A percentile compares a stretch with the other conserved stretches of the same genome.
phyloP scores from a whole-genome alignment of 2,797 vertebrate genomes.

The Danio jaintianensis region DNA sequence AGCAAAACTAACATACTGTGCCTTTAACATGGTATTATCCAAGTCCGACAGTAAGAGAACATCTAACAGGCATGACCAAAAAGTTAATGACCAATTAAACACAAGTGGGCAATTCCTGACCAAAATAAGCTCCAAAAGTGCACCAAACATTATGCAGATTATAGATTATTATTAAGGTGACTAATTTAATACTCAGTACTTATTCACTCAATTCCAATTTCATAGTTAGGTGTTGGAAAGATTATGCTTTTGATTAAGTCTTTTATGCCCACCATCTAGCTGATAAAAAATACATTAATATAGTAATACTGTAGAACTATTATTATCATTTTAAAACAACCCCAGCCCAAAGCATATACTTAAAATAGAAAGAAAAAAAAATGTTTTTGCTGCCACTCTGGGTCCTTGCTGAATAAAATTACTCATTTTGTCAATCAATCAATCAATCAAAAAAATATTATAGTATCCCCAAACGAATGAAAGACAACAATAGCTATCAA shows the following conservation, averaged over 20 bases:
- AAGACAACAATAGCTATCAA: too few species aligned
- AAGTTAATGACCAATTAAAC: background rate
- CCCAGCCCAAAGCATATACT: too few species aligned
- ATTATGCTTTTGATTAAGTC: background rate
- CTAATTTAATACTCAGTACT: background rate
- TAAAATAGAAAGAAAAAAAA: too few species aligned
- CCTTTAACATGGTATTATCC: background rate
- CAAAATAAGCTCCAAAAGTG: background rate
- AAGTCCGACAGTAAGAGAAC: background rate
- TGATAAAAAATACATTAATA: background rate
- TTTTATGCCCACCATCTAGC: background rate
- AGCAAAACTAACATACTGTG: too few species aligned
- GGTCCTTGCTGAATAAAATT: background rate
- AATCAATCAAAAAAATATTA: background rate
- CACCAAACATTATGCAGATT: background rate
- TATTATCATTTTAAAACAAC: background rate
- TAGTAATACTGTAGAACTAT: background rate
- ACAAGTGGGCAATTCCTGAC: too few species aligned
- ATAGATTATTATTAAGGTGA: background rate
- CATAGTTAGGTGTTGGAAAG: background rate
- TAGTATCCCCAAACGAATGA: too few species aligned
- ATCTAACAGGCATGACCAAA: too few species aligned
- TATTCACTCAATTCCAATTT: too few species aligned
- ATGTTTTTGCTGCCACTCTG: background rate
- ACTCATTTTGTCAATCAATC: too few species aligned